phyloP scores from a whole-genome alignment of 2,888 invertebrate genomes.

The Plagodis pulveraria region DNA sequence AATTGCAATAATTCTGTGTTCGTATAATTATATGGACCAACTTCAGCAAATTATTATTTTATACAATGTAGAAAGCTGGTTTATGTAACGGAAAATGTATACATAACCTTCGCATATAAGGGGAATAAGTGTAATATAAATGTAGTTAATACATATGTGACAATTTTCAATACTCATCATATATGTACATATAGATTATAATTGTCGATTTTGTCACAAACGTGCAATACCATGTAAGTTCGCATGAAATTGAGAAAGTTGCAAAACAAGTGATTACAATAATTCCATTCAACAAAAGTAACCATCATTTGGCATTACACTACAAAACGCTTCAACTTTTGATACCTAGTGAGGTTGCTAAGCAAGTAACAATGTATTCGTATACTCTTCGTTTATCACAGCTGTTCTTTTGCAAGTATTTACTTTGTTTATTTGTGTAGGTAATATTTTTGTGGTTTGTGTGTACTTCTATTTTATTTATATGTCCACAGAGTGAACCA shows the following conservation, averaged over 20 bases:
- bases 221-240: conserved; percentile 9
- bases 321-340: conserved; percentile 6
- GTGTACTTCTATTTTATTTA: background rate
- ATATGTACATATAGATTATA: background rate
- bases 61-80: no score
- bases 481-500: conserved; percentile 84
- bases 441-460: background rate
- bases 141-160: no score
- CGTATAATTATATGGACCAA: no score
- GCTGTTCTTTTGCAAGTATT: background rate
- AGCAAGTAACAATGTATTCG: conserved; percentile 13
- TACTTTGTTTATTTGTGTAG: background rate
- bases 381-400: background rate
- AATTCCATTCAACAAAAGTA: conserved; percentile 20
- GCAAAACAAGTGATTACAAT: conserved; percentile 10
- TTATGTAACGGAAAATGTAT: no score
- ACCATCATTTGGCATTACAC: conserved; percentile 5
- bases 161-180: no score
- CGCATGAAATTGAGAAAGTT: conserved; percentile 20
- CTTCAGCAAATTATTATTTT: no score
- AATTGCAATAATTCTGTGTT: no score
- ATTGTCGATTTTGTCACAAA: background rate
- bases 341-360: conserved; percentile 14
- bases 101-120: no score
- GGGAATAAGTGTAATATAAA: no score